Conservation (phyloP, 2,888 invertebrate species). For the Polydrusus cervinus region DNA sequence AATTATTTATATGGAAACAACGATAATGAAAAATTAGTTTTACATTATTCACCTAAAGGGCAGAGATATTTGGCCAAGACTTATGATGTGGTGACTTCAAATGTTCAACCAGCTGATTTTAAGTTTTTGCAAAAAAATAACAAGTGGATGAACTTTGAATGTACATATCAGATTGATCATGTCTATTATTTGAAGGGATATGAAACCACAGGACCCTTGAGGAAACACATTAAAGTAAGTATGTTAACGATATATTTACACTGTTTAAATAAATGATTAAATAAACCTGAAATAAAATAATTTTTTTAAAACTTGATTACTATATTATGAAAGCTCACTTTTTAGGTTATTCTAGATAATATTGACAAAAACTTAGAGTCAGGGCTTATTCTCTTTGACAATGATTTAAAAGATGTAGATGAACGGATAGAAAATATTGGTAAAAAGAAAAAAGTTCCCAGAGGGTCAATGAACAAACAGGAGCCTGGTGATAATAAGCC, state of each 20-base stretch:
- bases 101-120: constrained; percentile 82
- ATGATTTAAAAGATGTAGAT: constrained; percentile 78
- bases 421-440: constrained; percentile 78
- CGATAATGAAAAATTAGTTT: constrained; percentile 77
- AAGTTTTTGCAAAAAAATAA: constrained; percentile 82
- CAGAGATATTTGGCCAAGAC: constrained; percentile 78
- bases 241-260: constrained; percentile 2
- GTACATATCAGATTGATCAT: constrained; percentile 84
- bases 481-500: constrained; percentile 72
- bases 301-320: no score
- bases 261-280: no score
- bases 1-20: constrained; percentile 77
- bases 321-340: no score
- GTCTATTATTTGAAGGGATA: constrained; percentile 80
- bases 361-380: constrained; percentile 76
- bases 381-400: constrained; percentile 84
- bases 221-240: constrained; percentile 80
- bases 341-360: constrained; percentile 68
- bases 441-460: constrained; percentile 75
- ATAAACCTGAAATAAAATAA: no score
- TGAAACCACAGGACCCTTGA: constrained; percentile 78
- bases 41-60: constrained; percentile 75
- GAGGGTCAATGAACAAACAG: constrained; percentile 62
- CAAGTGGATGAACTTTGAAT: constrained; percentile 85
- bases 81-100: constrained; percentile 75